These are phyloP conservation scores for Sula dactylatra DNA, from an alignment of 2,113 vertebrate species.

Conservation along the genomic window DNA sequence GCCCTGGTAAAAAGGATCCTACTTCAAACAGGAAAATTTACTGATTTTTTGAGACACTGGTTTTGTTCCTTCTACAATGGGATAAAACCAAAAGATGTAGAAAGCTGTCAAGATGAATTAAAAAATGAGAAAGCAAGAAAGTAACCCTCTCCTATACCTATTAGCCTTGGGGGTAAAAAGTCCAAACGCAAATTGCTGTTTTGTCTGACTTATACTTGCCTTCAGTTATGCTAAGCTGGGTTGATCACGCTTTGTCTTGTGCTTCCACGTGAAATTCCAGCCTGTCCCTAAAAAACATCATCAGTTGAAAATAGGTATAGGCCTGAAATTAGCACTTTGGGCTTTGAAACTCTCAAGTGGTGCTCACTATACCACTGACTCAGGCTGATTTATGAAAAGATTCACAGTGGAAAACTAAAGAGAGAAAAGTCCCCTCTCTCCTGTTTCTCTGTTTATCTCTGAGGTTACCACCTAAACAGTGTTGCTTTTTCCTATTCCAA, in stretches of 20 bases:
- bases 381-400: not conserved
- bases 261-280: not conserved
- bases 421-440: not conserved
- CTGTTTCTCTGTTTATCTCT: not conserved
- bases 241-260: not conserved
- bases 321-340: not conserved
- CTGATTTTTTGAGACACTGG: not conserved
- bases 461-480: not conserved
- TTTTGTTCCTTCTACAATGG: not conserved
- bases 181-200: not conserved
- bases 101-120: not conserved
- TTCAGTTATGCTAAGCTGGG: not conserved
- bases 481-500: not conserved
- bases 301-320: accelerated
- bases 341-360: not conserved
- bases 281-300: not conserved
- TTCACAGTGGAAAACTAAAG: not conserved
- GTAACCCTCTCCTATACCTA: not conserved
- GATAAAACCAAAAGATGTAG: not conserved
- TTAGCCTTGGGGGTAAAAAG: not conserved
- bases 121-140: not conserved
- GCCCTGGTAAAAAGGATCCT: not conserved
- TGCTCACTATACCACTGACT: not conserved
- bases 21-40: not conserved
- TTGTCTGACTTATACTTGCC: not conserved